A percentile compares a stretch with the other conserved stretches of the same genome.
Conservation (phyloP, 2,797 vertebrate genomes). For the Arrhamphus sclerolepis region DNA sequence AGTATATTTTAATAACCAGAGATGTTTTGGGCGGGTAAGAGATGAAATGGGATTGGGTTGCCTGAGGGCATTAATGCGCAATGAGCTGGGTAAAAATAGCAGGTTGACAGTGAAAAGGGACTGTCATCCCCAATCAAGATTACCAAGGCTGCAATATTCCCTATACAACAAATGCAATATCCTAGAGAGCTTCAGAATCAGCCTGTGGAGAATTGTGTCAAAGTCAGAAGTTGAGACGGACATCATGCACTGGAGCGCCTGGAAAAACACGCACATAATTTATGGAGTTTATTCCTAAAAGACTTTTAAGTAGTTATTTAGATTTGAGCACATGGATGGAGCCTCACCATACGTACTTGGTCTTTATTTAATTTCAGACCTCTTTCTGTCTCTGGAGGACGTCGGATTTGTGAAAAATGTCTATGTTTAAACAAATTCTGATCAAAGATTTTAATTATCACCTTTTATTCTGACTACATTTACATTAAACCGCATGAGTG, state of each 20-base stretch:
- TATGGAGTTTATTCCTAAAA: neutral
- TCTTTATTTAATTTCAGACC: neutral
- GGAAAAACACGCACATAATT: neutral
- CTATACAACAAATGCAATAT: constrained; percentile 55
- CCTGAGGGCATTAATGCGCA: constrained; percentile 57
- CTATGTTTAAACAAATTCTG: neutral
- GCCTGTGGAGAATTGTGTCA: constrained; percentile 35
- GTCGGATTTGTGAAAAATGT: accelerated
- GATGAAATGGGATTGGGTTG: constrained; percentile 42
- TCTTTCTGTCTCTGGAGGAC: neutral
- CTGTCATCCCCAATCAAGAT: constrained; percentile 68
- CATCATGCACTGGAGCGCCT: neutral
- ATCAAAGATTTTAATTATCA: constrained; percentile 17
- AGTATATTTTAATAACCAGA: constrained; percentile 46
- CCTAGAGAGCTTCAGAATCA: constrained; percentile 50
- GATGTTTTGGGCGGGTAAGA: constrained; percentile 12
- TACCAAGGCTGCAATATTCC: constrained; percentile 59
- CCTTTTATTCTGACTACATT: constrained; percentile 22
- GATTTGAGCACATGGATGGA: neutral
- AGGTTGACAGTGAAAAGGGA: constrained; percentile 57
- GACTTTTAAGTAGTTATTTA: neutral
- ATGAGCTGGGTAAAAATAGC: constrained; percentile 69
- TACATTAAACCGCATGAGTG: constrained; percentile 13
- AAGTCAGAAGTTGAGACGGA: constrained; percentile 30
- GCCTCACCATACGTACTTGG: neutral